Percentiles rank a stretch among this genome's conserved stretches.
phyloP scores from a whole-genome alignment of 1,140 invertebrate species.

The Aphaenogaster rudis region DNA sequence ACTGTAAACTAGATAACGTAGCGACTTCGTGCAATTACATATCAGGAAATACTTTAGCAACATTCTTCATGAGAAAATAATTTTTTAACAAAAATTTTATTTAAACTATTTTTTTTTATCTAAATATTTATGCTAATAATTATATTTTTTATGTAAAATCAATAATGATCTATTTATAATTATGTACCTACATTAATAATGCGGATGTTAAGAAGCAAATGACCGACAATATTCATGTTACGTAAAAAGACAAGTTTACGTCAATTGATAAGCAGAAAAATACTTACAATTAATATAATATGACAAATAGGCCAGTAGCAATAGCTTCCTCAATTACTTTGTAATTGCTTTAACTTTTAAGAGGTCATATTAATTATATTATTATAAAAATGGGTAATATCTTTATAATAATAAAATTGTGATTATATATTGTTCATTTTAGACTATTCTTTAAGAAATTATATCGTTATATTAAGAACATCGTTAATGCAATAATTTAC shows the following conservation, averaged over 20 bases:
- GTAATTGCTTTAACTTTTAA: not conserved
- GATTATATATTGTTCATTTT: conserved; percentile 1
- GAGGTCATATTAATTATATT: not conserved
- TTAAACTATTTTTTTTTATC: not conserved
- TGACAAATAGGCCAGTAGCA: not conserved
- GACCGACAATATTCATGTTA: not conserved
- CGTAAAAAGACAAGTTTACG: not conserved
- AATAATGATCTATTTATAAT: not conserved
- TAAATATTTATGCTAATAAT: not conserved
- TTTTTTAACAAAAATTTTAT: not conserved
- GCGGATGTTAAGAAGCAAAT: not conserved
- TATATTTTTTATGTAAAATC: not conserved
- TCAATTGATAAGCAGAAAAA: not conserved
- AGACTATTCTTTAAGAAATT: not conserved
- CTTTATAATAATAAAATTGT: not conserved
- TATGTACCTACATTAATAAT: not conserved
- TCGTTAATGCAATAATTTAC: conserved; percentile 39
- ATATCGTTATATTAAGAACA: conserved; percentile 2
- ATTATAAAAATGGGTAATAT: not conserved
- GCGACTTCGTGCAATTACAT: not conserved
- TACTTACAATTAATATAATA: not conserved
- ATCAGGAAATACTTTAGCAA: not conserved
- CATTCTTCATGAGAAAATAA: not conserved
- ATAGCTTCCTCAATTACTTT: not conserved
- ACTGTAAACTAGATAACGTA: not conserved